Evolutionary conservation across 2,888 invertebrate species (phyloP).

Genomic region (Acronicta alni): DNA sequence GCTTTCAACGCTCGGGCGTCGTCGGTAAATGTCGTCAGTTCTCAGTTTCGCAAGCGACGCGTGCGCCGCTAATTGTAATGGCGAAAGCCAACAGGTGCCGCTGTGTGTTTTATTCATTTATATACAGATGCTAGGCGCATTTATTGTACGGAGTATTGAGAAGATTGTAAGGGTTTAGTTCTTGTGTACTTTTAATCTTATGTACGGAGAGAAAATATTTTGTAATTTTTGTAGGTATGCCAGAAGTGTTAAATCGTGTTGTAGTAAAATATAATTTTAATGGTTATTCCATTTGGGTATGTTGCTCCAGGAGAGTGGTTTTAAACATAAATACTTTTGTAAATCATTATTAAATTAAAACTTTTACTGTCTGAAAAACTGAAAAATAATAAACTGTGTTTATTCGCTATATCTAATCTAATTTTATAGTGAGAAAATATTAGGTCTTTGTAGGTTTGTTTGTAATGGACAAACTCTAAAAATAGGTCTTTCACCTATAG

Average conservation of each 20-base stretch:
- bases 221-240: background rate
- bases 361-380: no score
- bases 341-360: no score
- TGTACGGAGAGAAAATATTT: background rate
- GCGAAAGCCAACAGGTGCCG: constrained; percentile 71
- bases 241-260: constrained; percentile 13
- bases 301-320: no score
- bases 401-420: no score
- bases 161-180: constrained; percentile 13
- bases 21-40: constrained; percentile 57
- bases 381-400: no score
- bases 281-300: no score
- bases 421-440: no score
- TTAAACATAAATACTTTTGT: no score
- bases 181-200: constrained; percentile 5
- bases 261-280: background rate
- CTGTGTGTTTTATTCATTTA: constrained; percentile 64
- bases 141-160: constrained; percentile 17
- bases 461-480: no score
- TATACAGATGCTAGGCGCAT: constrained; percentile 33
- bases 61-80: constrained; percentile 66
- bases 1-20: constrained; percentile 42
- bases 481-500: no score
- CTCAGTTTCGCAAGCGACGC: constrained; percentile 66
- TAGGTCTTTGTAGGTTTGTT: no score